phyloP scores from a whole-genome alignment of 2,113 vertebrate genomes.

The Lycaon pictus region DNA sequence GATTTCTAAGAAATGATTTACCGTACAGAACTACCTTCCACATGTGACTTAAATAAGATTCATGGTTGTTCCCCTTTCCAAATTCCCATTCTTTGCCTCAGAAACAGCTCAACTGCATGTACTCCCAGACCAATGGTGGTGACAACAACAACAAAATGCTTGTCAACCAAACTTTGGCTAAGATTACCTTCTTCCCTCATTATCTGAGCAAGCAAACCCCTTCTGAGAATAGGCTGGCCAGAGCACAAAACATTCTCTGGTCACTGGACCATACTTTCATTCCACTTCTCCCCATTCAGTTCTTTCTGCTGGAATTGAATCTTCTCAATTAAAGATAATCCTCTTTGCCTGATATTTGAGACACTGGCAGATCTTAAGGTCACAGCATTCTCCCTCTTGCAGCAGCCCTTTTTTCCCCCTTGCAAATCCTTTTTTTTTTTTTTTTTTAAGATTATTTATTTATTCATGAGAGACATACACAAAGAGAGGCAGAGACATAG shows the following conservation, averaged over 20 bases:
- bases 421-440: neutral
- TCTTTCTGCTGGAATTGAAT: no score
- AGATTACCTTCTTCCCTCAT: neutral
- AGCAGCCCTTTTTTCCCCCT: neutral
- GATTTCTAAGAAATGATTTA: neutral
- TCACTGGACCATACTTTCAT: neutral
- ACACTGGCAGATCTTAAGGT: neutral
- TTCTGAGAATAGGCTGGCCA: neutral
- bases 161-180: neutral
- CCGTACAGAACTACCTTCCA: neutral
- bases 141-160: neutral
- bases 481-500: no score
- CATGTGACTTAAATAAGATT: neutral
- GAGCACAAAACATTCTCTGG: neutral
- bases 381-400: neutral
- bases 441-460: no score
- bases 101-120: neutral
- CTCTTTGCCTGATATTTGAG: neutral
- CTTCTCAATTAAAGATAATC: neutral
- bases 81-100: neutral
- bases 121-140: neutral
- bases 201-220: neutral
- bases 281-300: no score
- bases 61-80: neutral
- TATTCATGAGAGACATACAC: no score